phyloP scores from a whole-genome alignment of 2,888 invertebrate genomes.

The Megaustenia siamemsis region DNA sequence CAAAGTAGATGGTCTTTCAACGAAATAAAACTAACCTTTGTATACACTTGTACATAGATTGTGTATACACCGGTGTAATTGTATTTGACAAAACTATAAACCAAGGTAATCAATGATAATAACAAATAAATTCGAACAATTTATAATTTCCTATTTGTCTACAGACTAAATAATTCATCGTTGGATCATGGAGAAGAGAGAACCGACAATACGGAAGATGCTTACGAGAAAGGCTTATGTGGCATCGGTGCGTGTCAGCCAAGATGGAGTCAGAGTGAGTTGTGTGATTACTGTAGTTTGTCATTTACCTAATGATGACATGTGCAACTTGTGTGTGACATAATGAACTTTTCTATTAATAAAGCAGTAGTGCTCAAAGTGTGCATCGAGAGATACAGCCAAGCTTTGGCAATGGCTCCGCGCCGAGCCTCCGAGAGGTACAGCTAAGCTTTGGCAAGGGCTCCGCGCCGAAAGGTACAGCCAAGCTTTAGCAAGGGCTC shows the following conservation, averaged over 20 bases:
- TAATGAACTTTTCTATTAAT: not conserved
- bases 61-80: no score
- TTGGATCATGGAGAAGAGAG: not conserved
- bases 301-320: no score
- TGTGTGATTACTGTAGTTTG: not conserved
- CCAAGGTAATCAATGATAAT: no score
- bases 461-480: no score
- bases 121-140: no score
- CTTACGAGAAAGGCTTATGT: conserved; percentile 13
- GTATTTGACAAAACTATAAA: no score
- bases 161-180: not conserved
- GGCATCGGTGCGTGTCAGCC: conserved; percentile 13
- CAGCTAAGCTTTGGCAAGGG: no score
- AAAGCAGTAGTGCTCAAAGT: not conserved
- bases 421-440: no score
- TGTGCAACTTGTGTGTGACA: not conserved
- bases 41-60: no score
- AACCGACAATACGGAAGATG: not conserved
- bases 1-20: no score
- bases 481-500: no score
- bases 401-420: not conserved
- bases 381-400: not conserved
- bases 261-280: conserved; percentile 36
- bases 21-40: no score
- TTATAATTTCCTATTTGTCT: not conserved